Percentiles rank a stretch among this genome's conserved stretches.
Evolutionary conservation across 2,888 invertebrate species (phyloP).

Genomic region (Phaonia tiefii): DNA sequence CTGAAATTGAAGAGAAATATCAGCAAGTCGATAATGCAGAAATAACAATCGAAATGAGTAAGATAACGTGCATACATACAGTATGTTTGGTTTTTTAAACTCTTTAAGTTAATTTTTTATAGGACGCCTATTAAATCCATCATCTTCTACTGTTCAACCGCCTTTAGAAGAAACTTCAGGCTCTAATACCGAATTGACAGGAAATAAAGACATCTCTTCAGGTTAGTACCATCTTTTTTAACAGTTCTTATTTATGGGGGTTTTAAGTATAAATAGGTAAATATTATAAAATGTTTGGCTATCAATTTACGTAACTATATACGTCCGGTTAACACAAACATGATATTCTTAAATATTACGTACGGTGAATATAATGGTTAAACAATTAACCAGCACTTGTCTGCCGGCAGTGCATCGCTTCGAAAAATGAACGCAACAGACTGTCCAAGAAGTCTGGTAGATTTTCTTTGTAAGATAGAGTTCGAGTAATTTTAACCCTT

Average conservation of each 20-base stretch:
- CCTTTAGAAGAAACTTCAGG: slow-evolving; percentile 72
- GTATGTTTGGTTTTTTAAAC: not conserved
- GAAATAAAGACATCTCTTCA: slow-evolving; percentile 73
- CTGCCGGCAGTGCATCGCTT: no score
- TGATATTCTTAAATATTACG: no score
- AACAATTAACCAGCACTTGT: no score
- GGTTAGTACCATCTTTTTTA: slow-evolving; percentile 69
- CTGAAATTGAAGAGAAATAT: slow-evolving; percentile 79
- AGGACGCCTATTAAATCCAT: slow-evolving; percentile 77
- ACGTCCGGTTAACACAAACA: no score
- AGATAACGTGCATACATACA: slow-evolving; percentile 43
- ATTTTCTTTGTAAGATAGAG: no score
- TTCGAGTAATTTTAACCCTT: no score
- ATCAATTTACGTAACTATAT: no score
- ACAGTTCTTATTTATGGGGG: not conserved
- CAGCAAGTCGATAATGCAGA: slow-evolving; percentile 76
- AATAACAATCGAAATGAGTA: slow-evolving; percentile 80
- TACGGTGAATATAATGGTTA: no score
- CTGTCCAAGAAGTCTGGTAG: no score
- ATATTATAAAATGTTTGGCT: no score
- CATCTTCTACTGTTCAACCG: slow-evolving; percentile 70
- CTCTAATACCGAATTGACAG: slow-evolving; percentile 71
- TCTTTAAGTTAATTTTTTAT: slow-evolving; percentile 9
- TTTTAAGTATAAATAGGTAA: no score
- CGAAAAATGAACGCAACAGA: no score